Conservation (phyloP, 2,113 vertebrate species). For the Ptilorrhoa leucosticta region DNA sequence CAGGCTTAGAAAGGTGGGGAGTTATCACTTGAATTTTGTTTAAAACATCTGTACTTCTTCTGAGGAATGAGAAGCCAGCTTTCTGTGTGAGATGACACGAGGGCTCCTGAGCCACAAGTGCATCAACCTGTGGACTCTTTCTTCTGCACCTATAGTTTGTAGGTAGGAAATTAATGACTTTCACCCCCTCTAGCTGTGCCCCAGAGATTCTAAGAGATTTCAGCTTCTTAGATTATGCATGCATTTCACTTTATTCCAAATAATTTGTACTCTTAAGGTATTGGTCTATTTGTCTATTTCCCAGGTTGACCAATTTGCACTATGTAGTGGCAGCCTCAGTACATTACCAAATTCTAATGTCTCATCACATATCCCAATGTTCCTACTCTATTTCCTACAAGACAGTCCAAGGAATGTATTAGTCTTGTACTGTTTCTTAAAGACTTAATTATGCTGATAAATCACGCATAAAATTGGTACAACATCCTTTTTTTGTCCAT, state of each 20-base stretch:
- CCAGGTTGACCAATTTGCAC: neutral
- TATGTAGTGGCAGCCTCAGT: neutral
- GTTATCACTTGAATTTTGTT: neutral
- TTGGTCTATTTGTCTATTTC: neutral
- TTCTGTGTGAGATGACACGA: neutral
- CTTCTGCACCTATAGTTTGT: neutral
- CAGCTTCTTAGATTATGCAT: neutral
- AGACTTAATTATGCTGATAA: neutral
- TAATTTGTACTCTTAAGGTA: neutral
- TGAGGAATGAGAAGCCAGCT: neutral
- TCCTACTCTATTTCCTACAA: neutral
- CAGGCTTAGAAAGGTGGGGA: neutral
- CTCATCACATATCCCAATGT: fast-evolving
- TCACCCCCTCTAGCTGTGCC: neutral
- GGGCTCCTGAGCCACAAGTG: neutral
- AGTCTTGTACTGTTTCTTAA: neutral
- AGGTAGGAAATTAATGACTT: neutral
- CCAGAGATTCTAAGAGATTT: neutral
- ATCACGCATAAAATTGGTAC: neutral
- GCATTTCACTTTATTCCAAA: neutral
- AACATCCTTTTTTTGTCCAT: neutral
- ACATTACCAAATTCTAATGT: neutral
- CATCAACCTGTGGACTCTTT: neutral
- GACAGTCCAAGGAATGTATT: neutral
- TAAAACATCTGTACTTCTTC: neutral